phyloP scores from a whole-genome alignment of 2,888 invertebrate genomes.

The Euplexia lucipara region DNA sequence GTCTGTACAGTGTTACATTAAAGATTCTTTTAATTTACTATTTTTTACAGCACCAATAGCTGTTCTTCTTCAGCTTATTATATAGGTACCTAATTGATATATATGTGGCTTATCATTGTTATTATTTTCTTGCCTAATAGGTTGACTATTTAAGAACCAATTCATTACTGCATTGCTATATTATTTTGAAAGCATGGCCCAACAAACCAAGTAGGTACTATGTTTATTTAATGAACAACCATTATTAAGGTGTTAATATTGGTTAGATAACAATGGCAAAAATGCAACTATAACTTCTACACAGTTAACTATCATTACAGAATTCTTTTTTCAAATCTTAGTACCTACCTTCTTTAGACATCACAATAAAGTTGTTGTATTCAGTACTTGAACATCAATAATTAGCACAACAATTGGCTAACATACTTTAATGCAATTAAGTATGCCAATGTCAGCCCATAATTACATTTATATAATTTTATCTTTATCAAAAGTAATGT shows the following conservation, averaged over 20 bases:
- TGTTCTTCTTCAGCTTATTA: too few relatives aligned
- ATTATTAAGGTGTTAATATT: neutral
- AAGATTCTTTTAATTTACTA: too few relatives aligned
- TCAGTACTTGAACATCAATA: constrained; percentile 13
- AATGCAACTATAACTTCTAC: neutral
- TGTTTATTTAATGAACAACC: neutral
- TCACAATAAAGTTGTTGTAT: neutral
- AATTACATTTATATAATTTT: constrained; percentile 15
- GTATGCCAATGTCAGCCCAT: constrained; percentile 42
- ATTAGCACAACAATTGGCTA: constrained; percentile 17
- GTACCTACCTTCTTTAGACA: neutral
- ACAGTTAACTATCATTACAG: neutral
- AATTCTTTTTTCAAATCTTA: neutral
- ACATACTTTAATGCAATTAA: constrained; percentile 30
- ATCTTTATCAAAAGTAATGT: constrained; percentile 1
- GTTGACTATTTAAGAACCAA: too few relatives aligned
- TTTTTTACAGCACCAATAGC: too few relatives aligned
- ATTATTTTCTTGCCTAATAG: too few relatives aligned
- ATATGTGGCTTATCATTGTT: too few relatives aligned
- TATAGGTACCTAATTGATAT: too few relatives aligned
- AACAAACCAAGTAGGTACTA: neutral
- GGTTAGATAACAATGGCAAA: neutral
- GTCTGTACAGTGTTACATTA: too few relatives aligned
- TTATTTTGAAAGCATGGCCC: neutral
- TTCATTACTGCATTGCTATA: too few relatives aligned